Conservation (phyloP, 2,797 vertebrate species). For the Pangasius krempfi region DNA sequence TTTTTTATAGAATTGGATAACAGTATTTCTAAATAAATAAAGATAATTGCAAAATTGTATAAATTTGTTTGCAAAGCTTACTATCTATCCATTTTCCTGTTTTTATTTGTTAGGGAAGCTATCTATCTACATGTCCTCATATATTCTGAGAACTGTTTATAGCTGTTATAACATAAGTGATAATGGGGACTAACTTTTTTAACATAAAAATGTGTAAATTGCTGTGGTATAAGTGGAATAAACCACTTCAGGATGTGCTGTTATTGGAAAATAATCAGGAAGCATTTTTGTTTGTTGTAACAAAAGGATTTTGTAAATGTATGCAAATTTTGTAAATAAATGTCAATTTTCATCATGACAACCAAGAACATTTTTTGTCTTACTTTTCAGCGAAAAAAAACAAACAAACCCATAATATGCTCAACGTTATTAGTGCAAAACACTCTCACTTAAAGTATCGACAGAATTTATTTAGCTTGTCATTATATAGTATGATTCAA, state of each 20-base stretch:
- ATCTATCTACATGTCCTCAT: neutral
- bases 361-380: neutral
- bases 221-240: neutral
- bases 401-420: neutral
- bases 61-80: neutral
- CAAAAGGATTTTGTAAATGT: neutral
- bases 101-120: neutral
- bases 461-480: constrained; percentile 25
- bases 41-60: neutral
- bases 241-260: neutral
- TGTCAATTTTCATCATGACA: neutral
- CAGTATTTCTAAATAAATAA: neutral
- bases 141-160: neutral
- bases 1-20: neutral
- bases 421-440: neutral
- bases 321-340: too few species aligned
- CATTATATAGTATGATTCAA: constrained; percentile 21
- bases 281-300: too few species aligned
- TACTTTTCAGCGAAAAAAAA: neutral
- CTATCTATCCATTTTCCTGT: neutral
- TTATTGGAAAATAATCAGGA: neutral
- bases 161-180: neutral
- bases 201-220: neutral
- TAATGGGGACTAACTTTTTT: neutral
- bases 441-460: neutral